Evolutionary conservation across 2,797 vertebrate genomes (phyloP).

Genomic region (Vultur gryphus): DNA sequence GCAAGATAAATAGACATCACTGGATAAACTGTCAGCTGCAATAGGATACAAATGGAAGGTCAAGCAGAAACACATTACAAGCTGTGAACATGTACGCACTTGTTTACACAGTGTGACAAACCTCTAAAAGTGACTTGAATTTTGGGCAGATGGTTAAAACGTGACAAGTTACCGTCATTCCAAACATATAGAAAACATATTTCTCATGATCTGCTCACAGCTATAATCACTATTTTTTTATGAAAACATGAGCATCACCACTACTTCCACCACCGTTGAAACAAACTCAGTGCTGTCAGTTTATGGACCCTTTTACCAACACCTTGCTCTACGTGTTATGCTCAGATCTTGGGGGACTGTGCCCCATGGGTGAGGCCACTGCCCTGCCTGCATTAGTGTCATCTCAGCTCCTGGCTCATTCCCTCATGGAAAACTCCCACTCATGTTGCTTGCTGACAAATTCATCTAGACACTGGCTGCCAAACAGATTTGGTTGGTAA

Average conservation of each 20-base stretch:
- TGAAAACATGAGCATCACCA: background rate
- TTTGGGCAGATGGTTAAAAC: background rate
- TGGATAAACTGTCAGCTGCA: background rate
- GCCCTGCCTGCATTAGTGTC: background rate
- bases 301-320: background rate
- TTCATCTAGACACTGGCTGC: background rate
- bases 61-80: background rate
- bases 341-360: background rate
- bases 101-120: background rate
- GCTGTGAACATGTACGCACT: background rate
- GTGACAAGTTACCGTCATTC: background rate
- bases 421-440: background rate
- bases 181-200: background rate
- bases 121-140: background rate
- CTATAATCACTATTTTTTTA: accelerated
- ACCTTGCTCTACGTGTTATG: background rate
- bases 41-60: background rate
- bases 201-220: background rate
- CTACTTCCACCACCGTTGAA: background rate
- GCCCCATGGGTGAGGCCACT: accelerated
- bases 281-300: background rate
- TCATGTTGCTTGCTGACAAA: background rate
- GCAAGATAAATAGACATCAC: background rate
- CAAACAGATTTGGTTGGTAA: background rate
- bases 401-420: background rate